Base-by-base conservation (phyloP, 2,113 vertebrate genomes). In the Pogonocichla stellata region DNA sequence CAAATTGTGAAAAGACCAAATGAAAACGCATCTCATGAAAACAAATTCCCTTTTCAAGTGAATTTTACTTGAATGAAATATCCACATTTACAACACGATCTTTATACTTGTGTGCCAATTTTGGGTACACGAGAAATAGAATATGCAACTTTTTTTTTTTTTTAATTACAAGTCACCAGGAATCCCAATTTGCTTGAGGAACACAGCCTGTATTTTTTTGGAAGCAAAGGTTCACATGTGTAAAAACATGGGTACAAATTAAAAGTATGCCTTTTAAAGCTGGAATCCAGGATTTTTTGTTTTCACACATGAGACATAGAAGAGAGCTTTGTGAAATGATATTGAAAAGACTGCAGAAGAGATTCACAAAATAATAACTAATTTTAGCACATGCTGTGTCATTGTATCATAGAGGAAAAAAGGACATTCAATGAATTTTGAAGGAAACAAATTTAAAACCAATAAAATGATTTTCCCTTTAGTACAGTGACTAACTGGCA, bases 371-470 rank as follows among this genome's bases (percentile, higher is more conserved):
- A 82, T 80, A 86, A 80, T 80, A 34, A 66, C 67, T 91, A 73
- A 51, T 86, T 94, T 88, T 66, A 77, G 50, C 47, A 38, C 23
- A 28, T 1, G 14, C 56, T 88, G 16, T 48, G 24, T 78, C 82
- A 65, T 70, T 64, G 8, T 80, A 50, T 71, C 51, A 54, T 15
- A 90, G 34, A 66, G 7, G 28, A 90, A 83, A 78, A 95, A 94
- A 84, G 50, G 12, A 61, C n/a, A 57, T 65, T 70, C 42, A 86
- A n/a, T 71, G 24, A 78, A 80, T 86, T 86, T 83, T 54, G 69
- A 86, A 93, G 51, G 43, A 90, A 93, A 86, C 71, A 93, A 82
- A 88, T 94, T 80, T 67, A 31, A 96, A 90, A 71, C 51, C 7
- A 71, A 86, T 92, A 84, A 88, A 90, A 86, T 86, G 0, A 80